A percentile compares a stretch with the other conserved stretches of the same genome.
These are phyloP conservation scores for Mesorhabditis spiculigera DNA, from an alignment of 2,888 invertebrate species.

Conservation along the genomic window DNA sequence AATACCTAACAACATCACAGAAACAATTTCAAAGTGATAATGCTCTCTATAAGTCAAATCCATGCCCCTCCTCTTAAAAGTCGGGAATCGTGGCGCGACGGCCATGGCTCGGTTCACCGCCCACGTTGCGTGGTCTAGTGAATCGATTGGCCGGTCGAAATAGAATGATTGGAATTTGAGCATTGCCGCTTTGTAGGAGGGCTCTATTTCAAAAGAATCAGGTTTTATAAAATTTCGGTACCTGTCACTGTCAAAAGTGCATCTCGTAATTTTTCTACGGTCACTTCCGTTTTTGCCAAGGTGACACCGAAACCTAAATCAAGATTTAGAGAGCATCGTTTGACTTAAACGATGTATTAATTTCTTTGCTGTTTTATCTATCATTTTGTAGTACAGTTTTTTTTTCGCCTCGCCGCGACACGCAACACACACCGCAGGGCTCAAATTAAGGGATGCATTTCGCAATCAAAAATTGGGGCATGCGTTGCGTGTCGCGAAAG, in stretches of 20 bases:
- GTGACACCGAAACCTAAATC: conserved; percentile 9
- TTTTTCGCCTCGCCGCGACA: no score
- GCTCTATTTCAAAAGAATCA: conserved; percentile 13
- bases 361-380: no score
- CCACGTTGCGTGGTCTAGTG: conserved; percentile 23
- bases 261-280: not conserved
- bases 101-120: conserved; percentile 17
- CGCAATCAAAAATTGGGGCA: no score
- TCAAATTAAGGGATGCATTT: no score
- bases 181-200: conserved; percentile 17
- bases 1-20: not conserved
- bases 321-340: no score
- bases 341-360: no score
- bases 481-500: no score
- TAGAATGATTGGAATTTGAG: conserved; percentile 15
- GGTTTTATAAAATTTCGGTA: not conserved
- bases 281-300: conserved; percentile 12
- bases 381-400: no score
- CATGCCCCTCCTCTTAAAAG: conserved; percentile 19
- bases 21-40: not conserved
- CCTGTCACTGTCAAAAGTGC: not conserved
- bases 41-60: conserved; percentile 7
- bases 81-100: not conserved
- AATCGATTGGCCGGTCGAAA: conserved; percentile 27
- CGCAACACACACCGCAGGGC: no score